Conservation (phyloP, 2,113 vertebrate species). For the Hucho hucho region DNA sequence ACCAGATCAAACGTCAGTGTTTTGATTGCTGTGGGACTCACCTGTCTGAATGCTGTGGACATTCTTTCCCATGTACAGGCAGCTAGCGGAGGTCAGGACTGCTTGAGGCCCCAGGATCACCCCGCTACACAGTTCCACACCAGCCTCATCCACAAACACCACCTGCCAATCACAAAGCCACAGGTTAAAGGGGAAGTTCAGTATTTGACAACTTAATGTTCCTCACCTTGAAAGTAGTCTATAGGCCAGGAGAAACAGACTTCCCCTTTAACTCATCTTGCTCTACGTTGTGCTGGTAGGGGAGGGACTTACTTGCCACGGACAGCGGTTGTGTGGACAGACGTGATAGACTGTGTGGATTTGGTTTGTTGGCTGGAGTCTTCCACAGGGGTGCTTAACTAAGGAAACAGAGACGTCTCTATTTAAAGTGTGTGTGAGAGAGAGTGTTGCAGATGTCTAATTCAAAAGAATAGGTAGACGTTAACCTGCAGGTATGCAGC, state of each 20-base stretch:
- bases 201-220: not conserved
- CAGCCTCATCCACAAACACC: conserved; percentile 60
- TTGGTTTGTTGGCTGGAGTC: conserved; percentile 6
- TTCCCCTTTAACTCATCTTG: not conserved
- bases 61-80: conserved; percentile 57
- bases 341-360: not conserved
- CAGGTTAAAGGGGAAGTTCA: not conserved
- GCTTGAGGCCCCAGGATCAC: conserved; percentile 76
- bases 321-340: conserved; percentile 67
- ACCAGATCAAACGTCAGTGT: too few species aligned
- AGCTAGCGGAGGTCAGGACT: conserved; percentile 80
- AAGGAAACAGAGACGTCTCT: conserved; percentile 20
- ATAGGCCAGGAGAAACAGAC: not conserved
- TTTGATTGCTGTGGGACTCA: conserved; percentile 45
- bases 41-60: conserved; percentile 59
- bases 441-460: not conserved
- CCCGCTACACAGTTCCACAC: conserved; percentile 77
- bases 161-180: conserved; percentile 67
- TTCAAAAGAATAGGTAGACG: not conserved
- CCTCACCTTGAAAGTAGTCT: not conserved
- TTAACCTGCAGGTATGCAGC: conserved; percentile 78
- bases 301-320: conserved; percentile 84
- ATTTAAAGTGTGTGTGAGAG: not conserved
- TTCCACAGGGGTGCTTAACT: conserved; percentile 69
- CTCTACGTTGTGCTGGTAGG: not conserved